Percentiles rank a stretch among this genome's conserved stretches.
These are phyloP conservation scores for Caenorhabditis sp. DNA, from an alignment of 2,888 invertebrate species.

Conservation along the genomic window DNA sequence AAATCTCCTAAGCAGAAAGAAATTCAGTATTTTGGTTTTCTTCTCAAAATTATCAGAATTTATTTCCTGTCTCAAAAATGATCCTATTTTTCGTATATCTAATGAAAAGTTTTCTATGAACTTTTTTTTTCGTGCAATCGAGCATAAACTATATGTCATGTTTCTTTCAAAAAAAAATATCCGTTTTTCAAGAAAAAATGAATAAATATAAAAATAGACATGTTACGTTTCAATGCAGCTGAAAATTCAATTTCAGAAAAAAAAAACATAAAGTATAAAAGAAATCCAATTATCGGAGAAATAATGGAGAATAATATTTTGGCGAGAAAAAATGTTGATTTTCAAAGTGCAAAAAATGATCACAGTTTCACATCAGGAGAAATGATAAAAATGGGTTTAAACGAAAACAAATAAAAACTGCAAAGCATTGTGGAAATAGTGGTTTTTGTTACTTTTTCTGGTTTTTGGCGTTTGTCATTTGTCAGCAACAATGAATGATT, in stretches of 20 bases:
- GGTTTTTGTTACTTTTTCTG: slow-evolving; percentile 6
- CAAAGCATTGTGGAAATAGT: not conserved
- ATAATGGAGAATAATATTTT: not conserved
- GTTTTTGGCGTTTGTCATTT: not conserved
- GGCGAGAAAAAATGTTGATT: slow-evolving; percentile 2
- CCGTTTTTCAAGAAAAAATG: no score
- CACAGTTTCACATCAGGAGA: no score
- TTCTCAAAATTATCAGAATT: no score
- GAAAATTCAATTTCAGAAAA: slow-evolving; percentile 2
- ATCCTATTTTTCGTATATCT: no score
- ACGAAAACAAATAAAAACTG: no score
- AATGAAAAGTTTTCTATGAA: not conserved
- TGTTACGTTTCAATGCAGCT: no score
- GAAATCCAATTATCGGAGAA: slow-evolving; percentile 7
- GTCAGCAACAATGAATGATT: slow-evolving; percentile 8
- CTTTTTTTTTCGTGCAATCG: not conserved
- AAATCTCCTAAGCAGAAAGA: no score
- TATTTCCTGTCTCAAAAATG: no score
- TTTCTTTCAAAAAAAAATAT: not conserved
- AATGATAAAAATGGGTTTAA: no score
- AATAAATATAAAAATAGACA: no score
- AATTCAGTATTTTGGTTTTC: no score
- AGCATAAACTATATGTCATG: not conserved
- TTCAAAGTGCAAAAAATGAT: not conserved
- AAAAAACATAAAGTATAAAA: not conserved